Evolutionary conservation across 2,113 vertebrate genomes (phyloP).

Genomic region (Lampris incognitus): DNA sequence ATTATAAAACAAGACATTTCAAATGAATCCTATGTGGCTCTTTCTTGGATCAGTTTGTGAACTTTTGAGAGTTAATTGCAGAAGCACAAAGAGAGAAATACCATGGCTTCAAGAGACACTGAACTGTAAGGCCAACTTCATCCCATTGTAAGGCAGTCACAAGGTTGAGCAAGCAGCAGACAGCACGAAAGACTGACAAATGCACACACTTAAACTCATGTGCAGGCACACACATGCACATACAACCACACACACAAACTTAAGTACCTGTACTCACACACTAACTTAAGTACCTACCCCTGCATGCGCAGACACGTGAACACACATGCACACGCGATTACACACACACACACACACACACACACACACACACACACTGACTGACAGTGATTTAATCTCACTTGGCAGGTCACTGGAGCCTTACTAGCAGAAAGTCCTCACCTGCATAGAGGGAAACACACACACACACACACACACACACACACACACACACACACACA

Average conservation of each 20-base stretch:
- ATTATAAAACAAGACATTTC: not conserved
- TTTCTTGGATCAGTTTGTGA: not conserved
- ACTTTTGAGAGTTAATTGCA: not conserved
- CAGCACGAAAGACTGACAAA: not conserved
- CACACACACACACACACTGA: not conserved
- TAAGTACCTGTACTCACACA: not conserved
- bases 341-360: not conserved
- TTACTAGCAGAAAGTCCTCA: conserved; percentile 33
- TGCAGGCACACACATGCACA: not conserved
- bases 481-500: not conserved
- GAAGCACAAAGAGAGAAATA: not conserved
- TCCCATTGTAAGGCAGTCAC: conserved; percentile 6
- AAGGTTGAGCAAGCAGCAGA: not conserved
- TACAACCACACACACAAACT: not conserved
- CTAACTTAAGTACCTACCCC: not conserved
- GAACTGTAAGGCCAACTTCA: not conserved
- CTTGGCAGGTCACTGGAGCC: conserved; percentile 41
- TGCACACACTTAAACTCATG: no score
- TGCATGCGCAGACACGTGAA: no score
- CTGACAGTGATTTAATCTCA: conserved; percentile 39
- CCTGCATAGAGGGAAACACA: conserved; percentile 32
- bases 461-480: not conserved
- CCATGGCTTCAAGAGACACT: not conserved
- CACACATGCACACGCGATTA: no score
- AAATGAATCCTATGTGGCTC: not conserved